Evolutionary conservation across 1,140 invertebrate species (phyloP).

Genomic region (Trichogramma pretiosum): DNA sequence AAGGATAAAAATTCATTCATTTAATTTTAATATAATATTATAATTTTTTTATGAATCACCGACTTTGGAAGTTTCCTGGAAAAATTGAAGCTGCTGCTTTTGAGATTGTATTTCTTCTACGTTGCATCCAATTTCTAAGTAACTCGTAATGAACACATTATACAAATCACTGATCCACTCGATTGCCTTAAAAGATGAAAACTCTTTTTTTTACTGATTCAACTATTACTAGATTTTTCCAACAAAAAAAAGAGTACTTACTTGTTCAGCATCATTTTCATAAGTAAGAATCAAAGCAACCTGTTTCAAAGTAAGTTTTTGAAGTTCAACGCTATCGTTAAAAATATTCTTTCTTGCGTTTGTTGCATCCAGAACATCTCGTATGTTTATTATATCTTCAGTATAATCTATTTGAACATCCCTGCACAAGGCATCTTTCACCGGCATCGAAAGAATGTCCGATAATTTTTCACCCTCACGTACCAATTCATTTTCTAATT

Average conservation of each 20-base stretch:
- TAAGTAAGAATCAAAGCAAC: slow-evolving; percentile 64
- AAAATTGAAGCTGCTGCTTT: slow-evolving; percentile 66
- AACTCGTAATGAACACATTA: slow-evolving; percentile 58
- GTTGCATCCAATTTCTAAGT: slow-evolving; percentile 63
- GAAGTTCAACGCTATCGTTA: slow-evolving; percentile 59
- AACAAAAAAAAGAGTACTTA: slow-evolving; percentile 31
- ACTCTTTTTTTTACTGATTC: background rate
- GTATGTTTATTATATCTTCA: slow-evolving; percentile 61
- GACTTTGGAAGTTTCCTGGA: slow-evolving; percentile 67
- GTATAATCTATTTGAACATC: slow-evolving; percentile 65
- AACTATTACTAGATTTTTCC: background rate
- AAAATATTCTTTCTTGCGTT: slow-evolving; percentile 57
- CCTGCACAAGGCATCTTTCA: slow-evolving; percentile 68
- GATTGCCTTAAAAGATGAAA: slow-evolving; percentile 48
- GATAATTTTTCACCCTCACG: slow-evolving; percentile 70
- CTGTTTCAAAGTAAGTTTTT: slow-evolving; percentile 68
- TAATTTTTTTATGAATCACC: slow-evolving; percentile 14
- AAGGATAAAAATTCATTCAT: too few relatives aligned
- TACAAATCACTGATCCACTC: slow-evolving; percentile 67
- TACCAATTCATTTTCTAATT: slow-evolving; percentile 57
- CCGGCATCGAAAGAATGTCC: slow-evolving; percentile 68
- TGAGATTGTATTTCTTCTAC: slow-evolving; percentile 64
- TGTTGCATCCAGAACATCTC: slow-evolving; percentile 58
- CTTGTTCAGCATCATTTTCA: slow-evolving; percentile 64
- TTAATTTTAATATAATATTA: too few relatives aligned